phyloP scores from a whole-genome alignment of 1,140 invertebrate genomes.

The Ladona fulva region DNA sequence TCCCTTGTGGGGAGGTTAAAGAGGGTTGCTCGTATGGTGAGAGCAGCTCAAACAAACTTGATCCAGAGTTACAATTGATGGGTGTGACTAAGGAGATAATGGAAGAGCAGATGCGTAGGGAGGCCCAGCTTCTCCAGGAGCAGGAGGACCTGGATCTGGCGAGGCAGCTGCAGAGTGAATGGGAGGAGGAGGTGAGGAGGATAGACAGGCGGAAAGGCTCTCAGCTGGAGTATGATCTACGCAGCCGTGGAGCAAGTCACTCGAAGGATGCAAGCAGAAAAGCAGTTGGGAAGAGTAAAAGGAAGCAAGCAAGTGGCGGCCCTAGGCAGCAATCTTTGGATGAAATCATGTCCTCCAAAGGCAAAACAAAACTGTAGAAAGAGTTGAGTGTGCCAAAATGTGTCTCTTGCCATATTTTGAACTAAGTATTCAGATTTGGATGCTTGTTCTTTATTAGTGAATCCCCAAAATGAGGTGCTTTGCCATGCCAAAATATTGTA shows the following conservation, averaged over 20 bases:
- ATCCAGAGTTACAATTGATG: constrained; percentile 21
- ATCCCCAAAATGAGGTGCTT: background rate
- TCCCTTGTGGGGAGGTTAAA: background rate
- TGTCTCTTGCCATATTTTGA: too few species aligned
- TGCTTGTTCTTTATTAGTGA: too few species aligned
- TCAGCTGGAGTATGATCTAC: background rate
- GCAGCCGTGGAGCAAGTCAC: background rate
- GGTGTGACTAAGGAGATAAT: constrained; percentile 24
- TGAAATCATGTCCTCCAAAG: background rate
- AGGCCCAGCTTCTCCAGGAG: constrained; percentile 33
- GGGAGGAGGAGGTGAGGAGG: constrained; percentile 34
- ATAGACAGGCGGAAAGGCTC: constrained; percentile 34
- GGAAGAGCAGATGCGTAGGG: constrained; percentile 33
- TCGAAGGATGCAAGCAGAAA: background rate
- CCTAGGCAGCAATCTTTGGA: background rate
- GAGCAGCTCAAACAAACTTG: constrained; percentile 18
- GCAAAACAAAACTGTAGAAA: too few species aligned
- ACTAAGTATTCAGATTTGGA: too few species aligned
- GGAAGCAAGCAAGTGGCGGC: background rate
- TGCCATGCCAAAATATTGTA: background rate
- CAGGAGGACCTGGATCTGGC: constrained; percentile 36
- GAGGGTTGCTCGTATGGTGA: constrained; percentile 15
- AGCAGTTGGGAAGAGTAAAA: background rate
- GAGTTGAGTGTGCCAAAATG: too few species aligned
- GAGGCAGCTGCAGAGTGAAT: constrained; percentile 32